Evolutionary conservation across 2,888 invertebrate genomes (phyloP).

Genomic region (Eudasyphora cyanicolor): DNA sequence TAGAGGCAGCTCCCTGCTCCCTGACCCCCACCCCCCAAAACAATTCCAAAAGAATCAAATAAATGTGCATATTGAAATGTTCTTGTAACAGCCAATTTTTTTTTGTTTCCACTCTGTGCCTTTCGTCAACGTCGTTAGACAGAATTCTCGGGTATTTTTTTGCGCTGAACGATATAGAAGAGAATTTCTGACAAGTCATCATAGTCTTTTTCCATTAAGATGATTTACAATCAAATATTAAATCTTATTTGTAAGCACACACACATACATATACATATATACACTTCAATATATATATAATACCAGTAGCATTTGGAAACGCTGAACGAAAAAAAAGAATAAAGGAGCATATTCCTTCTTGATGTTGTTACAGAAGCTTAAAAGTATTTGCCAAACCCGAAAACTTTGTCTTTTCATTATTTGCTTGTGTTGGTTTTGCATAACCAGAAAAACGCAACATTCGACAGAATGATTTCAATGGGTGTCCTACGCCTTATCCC

Average conservation of each 20-base stretch:
- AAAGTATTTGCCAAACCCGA: constrained; percentile 16
- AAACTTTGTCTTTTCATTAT: constrained; percentile 45
- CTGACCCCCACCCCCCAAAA: neutral
- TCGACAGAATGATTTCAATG: neutral
- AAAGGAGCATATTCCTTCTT: neutral
- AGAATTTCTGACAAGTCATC: constrained; percentile 34
- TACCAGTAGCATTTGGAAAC: constrained; percentile 5
- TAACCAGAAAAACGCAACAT: constrained; percentile 14
- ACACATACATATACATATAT: neutral
- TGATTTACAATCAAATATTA: constrained; percentile 51
- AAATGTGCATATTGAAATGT: neutral
- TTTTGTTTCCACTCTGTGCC: neutral
- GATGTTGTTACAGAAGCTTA: constrained; percentile 29
- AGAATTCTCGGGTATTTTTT: neutral
- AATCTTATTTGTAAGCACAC: constrained; percentile 28
- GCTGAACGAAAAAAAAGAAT: neutral
- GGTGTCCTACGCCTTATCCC: neutral
- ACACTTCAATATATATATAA: neutral
- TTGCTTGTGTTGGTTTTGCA: constrained; percentile 29
- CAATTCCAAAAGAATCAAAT: neutral
- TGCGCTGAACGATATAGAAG: neutral
- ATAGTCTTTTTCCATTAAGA: constrained; percentile 31
- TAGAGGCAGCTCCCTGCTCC: neutral
- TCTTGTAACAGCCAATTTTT: constrained; percentile 22
- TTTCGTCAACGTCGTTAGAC: neutral